Evolutionary conservation across 2,888 invertebrate species (phyloP), one percentile per base, ranked within the genome.

Genomic region (Griposia aprilina): DNA sequence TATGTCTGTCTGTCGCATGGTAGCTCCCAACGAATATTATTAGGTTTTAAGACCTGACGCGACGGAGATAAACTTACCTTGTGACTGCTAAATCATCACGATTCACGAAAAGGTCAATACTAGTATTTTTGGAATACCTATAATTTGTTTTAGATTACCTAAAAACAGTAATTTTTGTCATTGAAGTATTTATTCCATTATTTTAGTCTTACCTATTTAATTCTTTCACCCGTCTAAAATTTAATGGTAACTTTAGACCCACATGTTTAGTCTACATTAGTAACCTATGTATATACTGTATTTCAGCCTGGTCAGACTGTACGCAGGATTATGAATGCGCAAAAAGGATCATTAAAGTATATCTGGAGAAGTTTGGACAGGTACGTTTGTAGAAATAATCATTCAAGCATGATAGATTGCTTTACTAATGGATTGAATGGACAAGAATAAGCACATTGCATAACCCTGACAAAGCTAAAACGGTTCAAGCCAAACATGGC

Each of bases 291-390:
- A 0, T 1, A 13, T 6, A 20, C n/a, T 84, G 15, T 70, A 48
- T 97, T 96, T 72, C 93, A 98, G 98, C 98, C 1, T 98, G 97
- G 95, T 95, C 97, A 87, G 97, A 97, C 89, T 98, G 98, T 88
- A 97, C 97, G 0, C 93, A 96, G 41, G 96, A 96, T 86, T 97
- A 96, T 83, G 91, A 94, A 23, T 98, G 98, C 88, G 96, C 98
- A 0, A 96, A 97, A 83, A 93, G 91, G 66, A 97, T 97, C 45
- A 97, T 98, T 20, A 95, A 95, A 67, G 97, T 97, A 36, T 98
- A 98, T 93, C 6, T 98, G 90, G 92, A 94, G 63, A 97, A 94
- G 90, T 97, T 97, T 88, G 97, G 97, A 71, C 96, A 96, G 93
- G 97, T 97, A 95, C 1, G 63, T 71, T 10, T 23, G 15, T 0